Evolutionary conservation across 1,140 invertebrate species (phyloP), one percentile per base, ranked within the genome.

Genomic region (Diploscapter pachys): DNA sequence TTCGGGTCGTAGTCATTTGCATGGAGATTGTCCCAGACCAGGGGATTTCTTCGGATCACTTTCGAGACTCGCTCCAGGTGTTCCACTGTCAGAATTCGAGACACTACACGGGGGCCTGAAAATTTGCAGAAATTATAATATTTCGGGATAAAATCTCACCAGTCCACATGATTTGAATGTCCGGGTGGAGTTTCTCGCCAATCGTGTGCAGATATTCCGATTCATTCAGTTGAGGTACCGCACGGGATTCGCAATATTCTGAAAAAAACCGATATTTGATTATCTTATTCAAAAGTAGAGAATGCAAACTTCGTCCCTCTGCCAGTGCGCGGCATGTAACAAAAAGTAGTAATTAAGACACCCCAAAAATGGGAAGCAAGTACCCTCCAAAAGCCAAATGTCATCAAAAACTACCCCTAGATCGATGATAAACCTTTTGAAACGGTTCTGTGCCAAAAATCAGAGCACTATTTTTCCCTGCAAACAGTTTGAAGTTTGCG

Each of bases 1-100:
- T 97, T 96, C 84, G 96, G 95, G 84, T 99, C 96, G 82, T 99
- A 99, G 87, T 99, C 96, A 87, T 99, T 99, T 0, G 96, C 96
- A 88, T 98, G 96, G n/a, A 98, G 88, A 88, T 99, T 99, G 86
- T 99, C 96, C 96, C 96, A 99, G 77, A 99, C 98, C 4, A 98
- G 91, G 0, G 95, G 94, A 6, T 93, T 92, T 57, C 96, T 88
- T 70, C 91, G 89, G 48, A 99, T 86, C 4, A 96, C 93, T 85
- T 93, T 91, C 0, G 93, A 92, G 53, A 99, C 93, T 86, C 96
- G 94, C 86, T 94, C 91, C 62, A 98, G 92, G 4, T 93, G 93
- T 80, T 95, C 92, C 31, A 94, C 89, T 1, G 92, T 92, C 64
- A 99, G 88, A 9, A 90, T 88, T 86, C 95, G 92, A 3, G 94